Conservation (phyloP, 2,797 vertebrate genomes). For the Chelon labrosus region DNA sequence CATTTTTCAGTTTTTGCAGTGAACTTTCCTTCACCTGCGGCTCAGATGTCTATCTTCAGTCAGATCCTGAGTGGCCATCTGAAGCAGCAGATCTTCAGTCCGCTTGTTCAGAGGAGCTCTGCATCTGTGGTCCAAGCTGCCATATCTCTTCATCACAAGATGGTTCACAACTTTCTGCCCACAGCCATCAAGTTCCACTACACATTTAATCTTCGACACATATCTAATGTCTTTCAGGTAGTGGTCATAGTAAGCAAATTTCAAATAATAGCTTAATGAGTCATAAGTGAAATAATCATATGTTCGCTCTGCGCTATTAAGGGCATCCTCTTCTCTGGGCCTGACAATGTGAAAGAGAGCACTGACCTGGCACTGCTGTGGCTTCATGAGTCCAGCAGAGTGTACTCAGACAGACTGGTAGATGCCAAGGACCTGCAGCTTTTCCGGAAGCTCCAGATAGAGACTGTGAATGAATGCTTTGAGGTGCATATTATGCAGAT, state of each 20-base stretch:
- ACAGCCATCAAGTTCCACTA: slow-evolving; percentile 88
- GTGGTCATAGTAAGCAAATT: background rate
- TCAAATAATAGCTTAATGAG: background rate
- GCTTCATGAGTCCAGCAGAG: slow-evolving; percentile 85
- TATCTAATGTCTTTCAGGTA: slow-evolving; percentile 88
- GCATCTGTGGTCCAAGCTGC: slow-evolving; percentile 80
- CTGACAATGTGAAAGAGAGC: slow-evolving; percentile 80
- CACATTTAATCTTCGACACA: slow-evolving; percentile 86
- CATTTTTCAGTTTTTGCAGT: slow-evolving; percentile 89
- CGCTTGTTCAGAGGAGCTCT: slow-evolving; percentile 71
- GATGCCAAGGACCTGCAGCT: slow-evolving; percentile 82
- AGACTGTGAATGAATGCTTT: slow-evolving; percentile 83
- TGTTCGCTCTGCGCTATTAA: slow-evolving; percentile 60
- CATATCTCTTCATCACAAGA: slow-evolving; percentile 80
- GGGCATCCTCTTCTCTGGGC: slow-evolving; percentile 87
- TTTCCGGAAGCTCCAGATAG: slow-evolving; percentile 83
- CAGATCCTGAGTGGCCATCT: slow-evolving; percentile 85
- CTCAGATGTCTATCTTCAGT: slow-evolving; percentile 84
- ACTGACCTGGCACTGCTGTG: slow-evolving; percentile 82
- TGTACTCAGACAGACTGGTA: slow-evolving; percentile 88
- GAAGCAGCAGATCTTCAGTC: slow-evolving; percentile 78
- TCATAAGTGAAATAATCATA: slow-evolving; percentile 24
- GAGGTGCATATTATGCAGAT: slow-evolving; percentile 75
- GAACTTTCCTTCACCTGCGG: slow-evolving; percentile 84
- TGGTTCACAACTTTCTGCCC: slow-evolving; percentile 84